These are phyloP conservation scores for Aulostomus chinensis DNA, from an alignment of 2,797 vertebrate genomes.

Conservation along the genomic window DNA sequence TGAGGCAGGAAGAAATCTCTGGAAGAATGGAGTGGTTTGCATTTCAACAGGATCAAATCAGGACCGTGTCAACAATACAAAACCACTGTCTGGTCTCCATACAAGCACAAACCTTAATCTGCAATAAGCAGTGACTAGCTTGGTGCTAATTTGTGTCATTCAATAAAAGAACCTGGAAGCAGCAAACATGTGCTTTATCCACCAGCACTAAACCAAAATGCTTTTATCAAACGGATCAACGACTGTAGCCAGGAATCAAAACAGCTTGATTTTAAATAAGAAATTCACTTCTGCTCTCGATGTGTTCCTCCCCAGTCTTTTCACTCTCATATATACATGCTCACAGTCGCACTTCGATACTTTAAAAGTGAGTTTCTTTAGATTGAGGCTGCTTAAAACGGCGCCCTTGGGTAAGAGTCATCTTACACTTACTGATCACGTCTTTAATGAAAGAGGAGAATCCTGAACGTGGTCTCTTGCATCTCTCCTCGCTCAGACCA, in stretches of 20 bases:
- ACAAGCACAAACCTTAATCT: conserved; percentile 9
- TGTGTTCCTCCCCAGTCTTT: no score
- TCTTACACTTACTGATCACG: conserved; percentile 71
- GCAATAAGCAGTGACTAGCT: conserved; percentile 6
- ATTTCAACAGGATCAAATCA: conserved; percentile 36
- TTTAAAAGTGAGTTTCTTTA: conserved; percentile 41
- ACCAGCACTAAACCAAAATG: no score
- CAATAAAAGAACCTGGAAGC: no score
- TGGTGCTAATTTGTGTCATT: no score
- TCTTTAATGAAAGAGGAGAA: conserved; percentile 69
- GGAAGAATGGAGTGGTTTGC: conserved; percentile 26
- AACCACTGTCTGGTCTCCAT: conserved; percentile 16
- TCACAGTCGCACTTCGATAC: conserved; percentile 29
- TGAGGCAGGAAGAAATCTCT: conserved; percentile 31
- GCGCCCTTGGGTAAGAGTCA: conserved; percentile 60
- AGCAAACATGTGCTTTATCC: no score
- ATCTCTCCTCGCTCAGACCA: conserved; percentile 42
- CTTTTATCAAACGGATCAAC: no score
- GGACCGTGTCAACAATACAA: conserved; percentile 29
- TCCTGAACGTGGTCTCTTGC: conserved; percentile 52
- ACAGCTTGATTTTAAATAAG: no score
- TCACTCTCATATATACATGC: background rate
- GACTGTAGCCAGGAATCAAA: no score
- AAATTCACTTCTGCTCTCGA: no score
- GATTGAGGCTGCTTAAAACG: conserved; percentile 52